Percentiles rank a stretch among this genome's conserved stretches.
These are phyloP conservation scores for Cryptocephalus primarius DNA, from an alignment of 2,888 invertebrate genomes.

Conservation along the genomic window DNA sequence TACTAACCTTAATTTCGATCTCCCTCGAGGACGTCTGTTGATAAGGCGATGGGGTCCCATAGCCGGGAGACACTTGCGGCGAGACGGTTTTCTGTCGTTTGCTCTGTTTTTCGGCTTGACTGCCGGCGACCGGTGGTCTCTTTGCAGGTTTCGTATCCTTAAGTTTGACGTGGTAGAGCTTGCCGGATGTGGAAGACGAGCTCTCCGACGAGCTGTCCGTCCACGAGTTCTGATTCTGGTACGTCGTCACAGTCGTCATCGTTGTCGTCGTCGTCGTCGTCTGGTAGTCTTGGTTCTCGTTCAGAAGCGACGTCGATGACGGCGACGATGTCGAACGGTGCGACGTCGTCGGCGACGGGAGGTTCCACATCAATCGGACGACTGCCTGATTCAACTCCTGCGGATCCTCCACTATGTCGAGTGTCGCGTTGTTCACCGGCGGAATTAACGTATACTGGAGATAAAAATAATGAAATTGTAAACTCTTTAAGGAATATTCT, in stretches of 20 bases:
- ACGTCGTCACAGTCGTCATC: no score
- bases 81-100: slow-evolving; percentile 23
- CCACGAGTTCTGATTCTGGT: no score
- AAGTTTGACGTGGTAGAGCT: slow-evolving; percentile 18
- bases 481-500: background rate
- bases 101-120: slow-evolving; percentile 15
- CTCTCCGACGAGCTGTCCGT: background rate
- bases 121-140: slow-evolving; percentile 25
- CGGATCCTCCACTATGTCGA: slow-evolving; percentile 56
- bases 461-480: background rate
- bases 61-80: slow-evolving; percentile 11
- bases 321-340: slow-evolving; percentile 24
- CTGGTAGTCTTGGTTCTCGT: slow-evolving; percentile 32
- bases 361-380: slow-evolving; percentile 52
- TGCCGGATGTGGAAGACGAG: slow-evolving; percentile 15
- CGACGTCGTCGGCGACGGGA: slow-evolving; percentile 27
- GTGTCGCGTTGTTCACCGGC: slow-evolving; percentile 13
- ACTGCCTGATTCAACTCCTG: slow-evolving; percentile 60
- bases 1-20: slow-evolving; percentile 12
- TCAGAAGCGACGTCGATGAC: slow-evolving; percentile 8
- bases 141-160: slow-evolving; percentile 18
- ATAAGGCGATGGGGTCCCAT: slow-evolving; percentile 7
- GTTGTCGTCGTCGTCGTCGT: slow-evolving; percentile 3
- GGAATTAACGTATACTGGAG: slow-evolving; percentile 3
- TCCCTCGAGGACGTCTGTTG: slow-evolving; percentile 8